Conservation (phyloP, 2,888 invertebrate species). For the Frankliniella fusca region DNA sequence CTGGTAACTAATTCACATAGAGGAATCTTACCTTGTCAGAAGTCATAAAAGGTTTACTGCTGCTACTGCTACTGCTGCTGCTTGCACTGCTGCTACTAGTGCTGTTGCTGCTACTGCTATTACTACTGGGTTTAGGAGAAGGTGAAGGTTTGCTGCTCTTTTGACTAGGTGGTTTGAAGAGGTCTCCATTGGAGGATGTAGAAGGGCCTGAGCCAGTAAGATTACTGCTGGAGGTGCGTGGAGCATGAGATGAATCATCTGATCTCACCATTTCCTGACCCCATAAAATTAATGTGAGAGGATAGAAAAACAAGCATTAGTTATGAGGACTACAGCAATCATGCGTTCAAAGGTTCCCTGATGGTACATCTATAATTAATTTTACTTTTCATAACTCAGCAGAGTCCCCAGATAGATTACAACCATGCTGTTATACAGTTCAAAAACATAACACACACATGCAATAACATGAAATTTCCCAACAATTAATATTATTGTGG, state of each 20-base stretch:
- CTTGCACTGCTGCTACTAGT: constrained; percentile 12
- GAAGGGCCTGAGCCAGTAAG: not conserved
- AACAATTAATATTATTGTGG: too few relatives aligned
- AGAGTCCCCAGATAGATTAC: too few relatives aligned
- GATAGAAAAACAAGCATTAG: not conserved
- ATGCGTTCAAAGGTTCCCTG: not conserved
- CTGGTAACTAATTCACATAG: too few relatives aligned
- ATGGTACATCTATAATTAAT: not conserved
- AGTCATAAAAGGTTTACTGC: constrained; percentile 8
- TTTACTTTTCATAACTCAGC: not conserved
- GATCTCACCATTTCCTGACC: constrained; percentile 12
- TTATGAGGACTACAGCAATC: not conserved
- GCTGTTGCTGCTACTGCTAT: constrained; percentile 19
- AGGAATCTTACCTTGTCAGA: not conserved
- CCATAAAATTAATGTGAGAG: not conserved
- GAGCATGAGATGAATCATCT: constrained; percentile 11
- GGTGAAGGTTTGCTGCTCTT: constrained; percentile 14
- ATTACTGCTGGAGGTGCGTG: constrained; percentile 5
- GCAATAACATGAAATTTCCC: not conserved
- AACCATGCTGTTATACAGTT: not conserved
- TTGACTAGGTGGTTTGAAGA: constrained; percentile 24
- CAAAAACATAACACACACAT: not conserved
- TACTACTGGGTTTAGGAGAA: constrained; percentile 9
- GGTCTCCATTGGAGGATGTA: not conserved
- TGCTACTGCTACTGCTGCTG: constrained; percentile 8